Conservation (phyloP, 2,113 vertebrate species). For the Columba livia region DNA sequence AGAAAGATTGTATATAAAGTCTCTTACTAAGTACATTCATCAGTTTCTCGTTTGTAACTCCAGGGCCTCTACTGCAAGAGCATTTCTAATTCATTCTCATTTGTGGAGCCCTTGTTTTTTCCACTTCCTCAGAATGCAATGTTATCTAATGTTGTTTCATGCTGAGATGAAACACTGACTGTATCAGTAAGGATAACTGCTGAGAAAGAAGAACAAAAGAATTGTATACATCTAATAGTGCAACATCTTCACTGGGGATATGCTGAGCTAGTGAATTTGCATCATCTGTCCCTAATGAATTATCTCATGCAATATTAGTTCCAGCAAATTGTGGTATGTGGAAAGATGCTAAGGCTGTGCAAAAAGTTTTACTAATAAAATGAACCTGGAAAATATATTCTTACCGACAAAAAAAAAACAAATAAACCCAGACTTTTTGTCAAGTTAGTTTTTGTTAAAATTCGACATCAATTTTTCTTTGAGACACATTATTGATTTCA, state of each 20-base stretch:
- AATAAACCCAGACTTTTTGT: not conserved
- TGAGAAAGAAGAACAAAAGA: slow-evolving; percentile 75
- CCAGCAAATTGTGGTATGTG: slow-evolving; percentile 23
- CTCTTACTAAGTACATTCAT: slow-evolving; percentile 25
- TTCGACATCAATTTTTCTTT: not conserved
- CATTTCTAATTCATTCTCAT: slow-evolving; percentile 71
- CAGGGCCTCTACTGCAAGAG: slow-evolving; percentile 19
- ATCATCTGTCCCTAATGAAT: slow-evolving; percentile 60
- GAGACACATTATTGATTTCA: not conserved
- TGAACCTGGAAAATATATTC: not conserved
- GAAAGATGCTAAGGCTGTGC: slow-evolving; percentile 27
- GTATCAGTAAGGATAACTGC: slow-evolving; percentile 66
- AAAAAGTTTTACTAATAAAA: slow-evolving; percentile 31
- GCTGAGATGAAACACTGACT: slow-evolving; percentile 71
- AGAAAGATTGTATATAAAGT: slow-evolving; percentile 25
- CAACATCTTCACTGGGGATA: slow-evolving; percentile 55
- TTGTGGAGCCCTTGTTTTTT: slow-evolving; percentile 65
- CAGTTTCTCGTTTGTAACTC: slow-evolving; percentile 57
- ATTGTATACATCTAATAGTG: slow-evolving; percentile 56
- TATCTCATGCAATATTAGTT: slow-evolving; percentile 54
- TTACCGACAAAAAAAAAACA: not conserved
- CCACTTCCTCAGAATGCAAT: slow-evolving; percentile 35
- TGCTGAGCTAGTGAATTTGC: slow-evolving; percentile 70
- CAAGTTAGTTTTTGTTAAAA: not conserved
- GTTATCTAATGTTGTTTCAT: slow-evolving; percentile 75